phyloP scores from a whole-genome alignment of 2,797 vertebrate species.

The Galago senegalensis region DNA sequence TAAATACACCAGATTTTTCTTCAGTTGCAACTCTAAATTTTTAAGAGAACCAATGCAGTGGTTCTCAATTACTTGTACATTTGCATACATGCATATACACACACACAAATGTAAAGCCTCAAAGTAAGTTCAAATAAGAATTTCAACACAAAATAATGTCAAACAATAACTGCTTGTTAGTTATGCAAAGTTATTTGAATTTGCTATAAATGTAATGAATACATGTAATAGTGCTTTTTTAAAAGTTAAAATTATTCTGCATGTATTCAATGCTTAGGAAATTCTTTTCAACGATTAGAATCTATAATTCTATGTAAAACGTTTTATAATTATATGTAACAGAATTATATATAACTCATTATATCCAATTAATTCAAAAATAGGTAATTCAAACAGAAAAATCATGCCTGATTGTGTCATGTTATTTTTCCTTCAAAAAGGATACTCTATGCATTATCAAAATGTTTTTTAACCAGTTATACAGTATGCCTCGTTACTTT shows the following conservation, averaged over 20 bases:
- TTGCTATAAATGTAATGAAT: conserved; percentile 58
- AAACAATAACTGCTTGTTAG: conserved; percentile 50
- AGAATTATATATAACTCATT: conserved; percentile 62
- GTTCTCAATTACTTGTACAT: conserved; percentile 31
- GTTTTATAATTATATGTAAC: neutral
- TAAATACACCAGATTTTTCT: conserved; percentile 56
- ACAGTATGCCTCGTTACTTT: conserved; percentile 9
- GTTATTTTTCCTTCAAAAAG: conserved; percentile 67
- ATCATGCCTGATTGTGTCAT: conserved; percentile 45
- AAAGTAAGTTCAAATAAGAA: conserved; percentile 49
- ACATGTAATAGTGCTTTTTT: conserved; percentile 13
- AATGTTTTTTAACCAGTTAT: conserved; percentile 49
- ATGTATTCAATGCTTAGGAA: conserved; percentile 55
- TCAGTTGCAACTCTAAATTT: conserved; percentile 57
- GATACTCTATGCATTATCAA: conserved; percentile 33
- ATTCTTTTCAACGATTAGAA: conserved; percentile 35
- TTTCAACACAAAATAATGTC: conserved; percentile 56
- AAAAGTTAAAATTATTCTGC: conserved; percentile 62
- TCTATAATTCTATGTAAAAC: conserved; percentile 34
- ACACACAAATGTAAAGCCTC: conserved; percentile 29
- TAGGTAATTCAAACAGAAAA: conserved; percentile 61
- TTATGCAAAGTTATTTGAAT: conserved; percentile 65
- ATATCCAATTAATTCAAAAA: conserved; percentile 43
- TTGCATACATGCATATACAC: neutral
- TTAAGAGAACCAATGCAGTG: conserved; percentile 54